Evolutionary conservation across 2,113 vertebrate species (phyloP), one percentile per base, ranked within the genome.

Genomic region (Oceanites oceanicus): DNA sequence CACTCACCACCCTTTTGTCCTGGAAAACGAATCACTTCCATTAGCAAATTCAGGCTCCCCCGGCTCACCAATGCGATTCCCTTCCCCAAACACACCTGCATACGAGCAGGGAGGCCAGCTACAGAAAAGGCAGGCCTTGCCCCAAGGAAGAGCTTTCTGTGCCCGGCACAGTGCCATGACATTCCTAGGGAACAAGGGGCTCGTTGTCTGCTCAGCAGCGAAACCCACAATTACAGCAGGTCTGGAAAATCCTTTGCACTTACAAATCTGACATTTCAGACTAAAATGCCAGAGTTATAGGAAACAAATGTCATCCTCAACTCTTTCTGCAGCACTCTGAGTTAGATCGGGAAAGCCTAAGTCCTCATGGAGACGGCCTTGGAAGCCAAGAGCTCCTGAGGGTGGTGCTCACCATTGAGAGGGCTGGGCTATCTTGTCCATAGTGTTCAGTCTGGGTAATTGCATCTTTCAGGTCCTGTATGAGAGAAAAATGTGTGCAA

Each of bases 1-100:
- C 98, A 20, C 98, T 98, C 94, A 99, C 99, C 45, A 99, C 97
- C 44, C 99, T 99, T 96, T 98, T 98, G 84, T 99, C 99, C 99
- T 99, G 97, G 49, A 96, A 97, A 97, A 74, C 0, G 1, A 94
- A 86, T 15, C 17, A 44, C 15, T 59, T 26, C 56, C 0, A 8
- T 94, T 55, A 95, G 89, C 55, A 80, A 77, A 73, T 16, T 15
- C 61, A 49, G 30, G 44, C 34, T n/a, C n/a, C 62, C 62, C 42
- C 4, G 5, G 72, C 50, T 70, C 45, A 27, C 10, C 6, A 3
- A 2, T 36, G 65, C 1, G 3, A 65, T 20, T 67, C 90, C 93
- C 91, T 82, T 94, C 93, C 95, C 95, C 90, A 86, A 36, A 85
- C 71, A 92, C 83, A 86, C 95, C 92, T 96, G 94, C 84, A 53